Evolutionary conservation across 1,140 invertebrate species (phyloP).

Genomic region (Pseudoatta argentina): DNA sequence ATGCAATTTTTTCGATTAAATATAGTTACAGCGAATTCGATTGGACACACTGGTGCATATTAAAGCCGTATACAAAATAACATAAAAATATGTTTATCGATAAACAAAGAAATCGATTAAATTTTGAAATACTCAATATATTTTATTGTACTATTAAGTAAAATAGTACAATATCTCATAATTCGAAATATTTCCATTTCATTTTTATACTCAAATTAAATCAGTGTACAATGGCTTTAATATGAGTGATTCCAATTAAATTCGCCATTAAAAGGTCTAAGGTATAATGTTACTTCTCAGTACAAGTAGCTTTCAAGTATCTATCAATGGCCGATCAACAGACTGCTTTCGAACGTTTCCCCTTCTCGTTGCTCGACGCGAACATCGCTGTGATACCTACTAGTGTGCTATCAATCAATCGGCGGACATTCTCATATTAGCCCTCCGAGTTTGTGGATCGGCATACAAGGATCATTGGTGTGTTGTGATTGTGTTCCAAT

Average conservation of each 20-base stretch:
- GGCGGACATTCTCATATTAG: slow-evolving; percentile 37
- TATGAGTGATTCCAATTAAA: too few relatives aligned
- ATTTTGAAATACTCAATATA: too few relatives aligned
- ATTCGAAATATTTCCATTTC: too few relatives aligned
- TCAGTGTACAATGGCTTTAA: too few relatives aligned
- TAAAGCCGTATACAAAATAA: too few relatives aligned
- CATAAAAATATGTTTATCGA: too few relatives aligned
- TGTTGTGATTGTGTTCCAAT: slow-evolving; percentile 1
- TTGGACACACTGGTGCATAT: too few relatives aligned
- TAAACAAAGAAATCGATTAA: too few relatives aligned
- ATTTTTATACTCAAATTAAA: too few relatives aligned
- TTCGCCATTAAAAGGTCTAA: background rate
- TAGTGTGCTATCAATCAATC: slow-evolving; percentile 50
- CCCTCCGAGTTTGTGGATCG: slow-evolving; percentile 12
- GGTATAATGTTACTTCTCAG: background rate
- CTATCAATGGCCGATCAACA: slow-evolving; percentile 11
- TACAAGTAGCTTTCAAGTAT: slow-evolving; percentile 8
- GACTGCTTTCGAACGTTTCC: slow-evolving; percentile 23
- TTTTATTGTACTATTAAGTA: too few relatives aligned
- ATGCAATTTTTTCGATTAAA: background rate
- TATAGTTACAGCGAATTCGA: background rate
- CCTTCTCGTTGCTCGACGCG: slow-evolving; percentile 30
- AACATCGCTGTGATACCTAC: slow-evolving; percentile 29
- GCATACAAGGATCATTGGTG: slow-evolving; percentile 51
- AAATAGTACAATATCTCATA: too few relatives aligned